Evolutionary conservation across 2,888 invertebrate genomes (phyloP).

Genomic region (Drosophila affinis): DNA sequence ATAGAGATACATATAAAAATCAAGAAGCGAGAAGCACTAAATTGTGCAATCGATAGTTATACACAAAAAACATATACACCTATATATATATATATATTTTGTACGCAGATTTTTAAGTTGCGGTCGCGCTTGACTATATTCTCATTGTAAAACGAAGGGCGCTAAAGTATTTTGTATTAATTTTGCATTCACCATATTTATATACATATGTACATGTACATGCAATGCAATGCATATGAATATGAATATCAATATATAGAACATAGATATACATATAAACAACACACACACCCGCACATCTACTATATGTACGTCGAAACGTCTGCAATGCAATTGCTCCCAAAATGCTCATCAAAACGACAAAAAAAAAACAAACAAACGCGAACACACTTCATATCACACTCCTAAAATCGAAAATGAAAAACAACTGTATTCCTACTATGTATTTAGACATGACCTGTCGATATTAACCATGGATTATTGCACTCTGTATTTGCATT

Average conservation of each 20-base stretch:
- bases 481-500: slow-evolving; percentile 33
- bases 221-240: not conserved
- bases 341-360: slow-evolving; percentile 5
- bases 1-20: not conserved
- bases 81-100: slow-evolving; percentile 61
- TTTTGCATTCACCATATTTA: slow-evolving; percentile 59
- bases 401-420: slow-evolving; percentile 60
- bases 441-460: slow-evolving; percentile 56
- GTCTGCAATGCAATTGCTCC: slow-evolving; percentile 41
- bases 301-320: slow-evolving; percentile 13
- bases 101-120: slow-evolving; percentile 66
- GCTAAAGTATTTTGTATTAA: slow-evolving; percentile 57
- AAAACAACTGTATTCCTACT: slow-evolving; percentile 73
- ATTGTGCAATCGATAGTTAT: slow-evolving; percentile 37
- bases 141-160: slow-evolving; percentile 61
- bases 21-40: slow-evolving; percentile 7
- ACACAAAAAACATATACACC: slow-evolving; percentile 22
- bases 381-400: slow-evolving; percentile 58
- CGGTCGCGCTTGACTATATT: slow-evolving; percentile 55
- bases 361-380: slow-evolving; percentile 2
- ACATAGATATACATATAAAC: slow-evolving; percentile 16
- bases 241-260: slow-evolving; percentile 25
- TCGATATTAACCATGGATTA: slow-evolving; percentile 55
- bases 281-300: slow-evolving; percentile 13
- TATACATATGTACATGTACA: slow-evolving; percentile 25